A percentile compares a stretch with the other conserved stretches of the same genome.
Evolutionary conservation across 2,113 vertebrate species (phyloP).

Genomic region (Macrotis lagotis): DNA sequence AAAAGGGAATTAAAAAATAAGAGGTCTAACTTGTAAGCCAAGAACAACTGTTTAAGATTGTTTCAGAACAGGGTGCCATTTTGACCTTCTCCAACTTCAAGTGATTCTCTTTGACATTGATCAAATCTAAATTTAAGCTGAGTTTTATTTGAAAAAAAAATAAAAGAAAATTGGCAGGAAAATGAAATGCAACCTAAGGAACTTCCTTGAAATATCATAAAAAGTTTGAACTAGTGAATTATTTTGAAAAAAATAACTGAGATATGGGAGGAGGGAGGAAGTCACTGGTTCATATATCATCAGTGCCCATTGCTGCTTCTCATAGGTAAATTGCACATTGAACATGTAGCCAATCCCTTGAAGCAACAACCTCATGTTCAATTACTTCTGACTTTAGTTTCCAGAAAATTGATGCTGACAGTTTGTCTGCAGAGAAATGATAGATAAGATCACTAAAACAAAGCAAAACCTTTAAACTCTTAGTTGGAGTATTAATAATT

Average conservation of each 20-base stretch:
- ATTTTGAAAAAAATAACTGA: background rate
- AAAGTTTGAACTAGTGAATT: slow-evolving; percentile 27
- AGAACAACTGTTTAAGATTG: slow-evolving; percentile 22
- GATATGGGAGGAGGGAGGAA: background rate
- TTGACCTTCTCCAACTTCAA: slow-evolving; percentile 27
- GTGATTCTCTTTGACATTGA: slow-evolving; percentile 25
- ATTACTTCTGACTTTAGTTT: slow-evolving; percentile 53
- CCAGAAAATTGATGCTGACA: slow-evolving; percentile 22
- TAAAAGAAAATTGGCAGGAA: background rate
- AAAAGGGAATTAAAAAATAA: background rate
- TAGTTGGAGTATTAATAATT: slow-evolving; percentile 3
- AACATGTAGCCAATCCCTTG: slow-evolving; percentile 32
- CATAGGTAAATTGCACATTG: slow-evolving; percentile 28
- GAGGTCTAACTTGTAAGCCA: background rate
- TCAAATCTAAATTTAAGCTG: slow-evolving; percentile 33
- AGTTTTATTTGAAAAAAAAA: slow-evolving; percentile 3
- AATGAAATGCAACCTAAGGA: slow-evolving; percentile 36
- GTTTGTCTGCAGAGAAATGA: slow-evolving; percentile 19
- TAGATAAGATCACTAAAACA: slow-evolving; percentile 54
- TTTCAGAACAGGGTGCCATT: slow-evolving; percentile 20
- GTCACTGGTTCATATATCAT: slow-evolving; percentile 57
- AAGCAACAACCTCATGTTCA: slow-evolving; percentile 46
- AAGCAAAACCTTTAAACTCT: slow-evolving; percentile 44
- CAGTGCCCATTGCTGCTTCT: slow-evolving; percentile 36
- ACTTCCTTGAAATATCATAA: slow-evolving; percentile 28